phyloP scores from a whole-genome alignment of 1,140 invertebrate species.

The Linepithema humile region DNA sequence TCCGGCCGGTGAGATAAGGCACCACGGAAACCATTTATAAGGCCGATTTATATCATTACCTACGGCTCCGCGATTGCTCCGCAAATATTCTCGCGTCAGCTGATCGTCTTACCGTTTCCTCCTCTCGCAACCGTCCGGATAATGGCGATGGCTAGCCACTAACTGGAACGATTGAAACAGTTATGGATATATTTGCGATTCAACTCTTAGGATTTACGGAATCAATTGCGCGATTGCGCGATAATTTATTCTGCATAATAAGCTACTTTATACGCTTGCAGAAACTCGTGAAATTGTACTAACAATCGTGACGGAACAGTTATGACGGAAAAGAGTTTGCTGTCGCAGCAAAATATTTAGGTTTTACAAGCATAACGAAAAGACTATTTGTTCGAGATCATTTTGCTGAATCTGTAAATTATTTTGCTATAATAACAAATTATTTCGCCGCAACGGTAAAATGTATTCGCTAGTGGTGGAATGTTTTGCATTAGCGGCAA shows the following conservation, averaged over 20 bases:
- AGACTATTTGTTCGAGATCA: too few species aligned
- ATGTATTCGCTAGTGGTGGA: too few species aligned
- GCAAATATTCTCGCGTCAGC: conserved; percentile 53
- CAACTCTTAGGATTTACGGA: conserved; percentile 2
- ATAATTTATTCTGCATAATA: conserved; percentile 10
- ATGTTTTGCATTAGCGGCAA: too few species aligned
- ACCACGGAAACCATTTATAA: conserved; percentile 70
- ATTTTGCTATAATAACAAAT: too few species aligned
- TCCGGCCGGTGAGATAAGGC: conserved; percentile 63
- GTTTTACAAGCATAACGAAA: too few species aligned
- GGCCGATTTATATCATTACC: conserved; percentile 66
- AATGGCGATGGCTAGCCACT: background rate
- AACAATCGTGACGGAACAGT: too few species aligned
- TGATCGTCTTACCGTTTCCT: conserved; percentile 46
- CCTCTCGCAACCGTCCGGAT: background rate
- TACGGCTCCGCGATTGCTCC: conserved; percentile 9
- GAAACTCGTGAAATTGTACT: background rate
- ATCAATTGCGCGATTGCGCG: background rate
- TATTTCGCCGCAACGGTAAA: too few species aligned
- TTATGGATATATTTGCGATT: background rate
- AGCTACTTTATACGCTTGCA: background rate
- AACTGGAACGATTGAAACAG: background rate
- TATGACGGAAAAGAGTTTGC: too few species aligned
- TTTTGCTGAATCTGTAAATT: too few species aligned
- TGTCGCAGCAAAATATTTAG: too few species aligned